Evolutionary conservation across 30 jellyfish, hydroid and myxozoan genomes (phyloP).

Genomic region (Hydractinia echinata): DNA sequence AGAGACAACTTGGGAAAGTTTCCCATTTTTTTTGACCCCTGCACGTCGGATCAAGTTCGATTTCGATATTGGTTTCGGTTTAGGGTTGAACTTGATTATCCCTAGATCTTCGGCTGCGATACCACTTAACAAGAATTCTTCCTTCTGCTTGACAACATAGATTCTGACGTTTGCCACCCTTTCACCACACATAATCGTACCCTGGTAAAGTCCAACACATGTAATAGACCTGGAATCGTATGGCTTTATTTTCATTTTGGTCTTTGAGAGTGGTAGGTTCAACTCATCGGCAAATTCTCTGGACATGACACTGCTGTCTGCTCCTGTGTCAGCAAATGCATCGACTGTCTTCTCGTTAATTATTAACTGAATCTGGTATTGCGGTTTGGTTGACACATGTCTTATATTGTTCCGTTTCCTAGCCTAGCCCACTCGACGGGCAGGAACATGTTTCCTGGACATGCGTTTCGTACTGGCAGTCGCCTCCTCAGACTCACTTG

Average conservation of each 20-base stretch:
- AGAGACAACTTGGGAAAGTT: neutral
- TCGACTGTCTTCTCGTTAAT: slow-evolving; percentile 18
- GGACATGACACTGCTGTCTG: slow-evolving; percentile 60
- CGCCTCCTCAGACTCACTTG: too few relatives aligned
- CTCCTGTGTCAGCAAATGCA: slow-evolving; percentile 62
- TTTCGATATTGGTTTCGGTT: neutral
- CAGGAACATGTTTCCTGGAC: slow-evolving; percentile 12
- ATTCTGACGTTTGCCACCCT: slow-evolving; percentile 38
- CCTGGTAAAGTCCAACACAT: slow-evolving; percentile 46
- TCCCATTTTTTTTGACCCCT: neutral
- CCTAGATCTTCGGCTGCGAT: slow-evolving; percentile 24
- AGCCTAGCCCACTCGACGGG: slow-evolving; percentile 20
- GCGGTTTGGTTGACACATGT: slow-evolving; percentile 28
- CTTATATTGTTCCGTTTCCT: slow-evolving; percentile 25
- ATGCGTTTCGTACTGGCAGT: neutral
- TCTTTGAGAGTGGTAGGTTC: slow-evolving; percentile 44
- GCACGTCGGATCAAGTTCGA: slow-evolving; percentile 3
- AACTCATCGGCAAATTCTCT: slow-evolving; percentile 24
- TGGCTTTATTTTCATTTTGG: slow-evolving; percentile 50
- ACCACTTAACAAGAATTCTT: slow-evolving; percentile 21
- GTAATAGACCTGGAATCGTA: slow-evolving; percentile 44
- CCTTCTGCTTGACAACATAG: slow-evolving; percentile 19
- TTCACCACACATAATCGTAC: slow-evolving; percentile 58
- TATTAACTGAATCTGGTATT: slow-evolving; percentile 32
- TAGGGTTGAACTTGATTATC: neutral